A percentile compares a stretch with the other conserved stretches of the same genome.
These are phyloP conservation scores for Meandrina meandrites DNA, from an alignment of 92 coral and sea anemone species.

Conservation along the genomic window DNA sequence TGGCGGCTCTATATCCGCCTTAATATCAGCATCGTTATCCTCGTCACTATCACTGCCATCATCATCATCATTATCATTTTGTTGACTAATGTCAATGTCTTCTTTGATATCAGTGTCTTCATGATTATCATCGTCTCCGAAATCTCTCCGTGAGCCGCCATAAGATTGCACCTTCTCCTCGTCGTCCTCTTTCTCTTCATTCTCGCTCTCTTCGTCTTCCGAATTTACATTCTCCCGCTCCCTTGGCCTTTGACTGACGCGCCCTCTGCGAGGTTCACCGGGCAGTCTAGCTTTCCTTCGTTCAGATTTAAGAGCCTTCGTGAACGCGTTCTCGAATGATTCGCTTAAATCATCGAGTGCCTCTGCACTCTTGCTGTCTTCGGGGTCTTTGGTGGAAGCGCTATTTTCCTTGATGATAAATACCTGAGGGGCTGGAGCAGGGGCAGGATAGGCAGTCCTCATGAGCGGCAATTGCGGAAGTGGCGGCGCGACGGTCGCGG, in stretches of 20 bases:
- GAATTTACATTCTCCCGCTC: conserved; percentile 19
- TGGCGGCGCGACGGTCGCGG: neutral
- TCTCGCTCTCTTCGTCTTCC: neutral
- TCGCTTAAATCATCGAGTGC: conserved; percentile 51
- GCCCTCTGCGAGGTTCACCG: conserved; percentile 2
- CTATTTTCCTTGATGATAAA: conserved; percentile 59
- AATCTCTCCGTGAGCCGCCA: conserved; percentile 33
- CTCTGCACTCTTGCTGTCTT: conserved; percentile 52
- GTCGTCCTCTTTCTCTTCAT: conserved; percentile 27
- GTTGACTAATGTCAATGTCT: neutral
- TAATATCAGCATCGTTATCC: neutral
- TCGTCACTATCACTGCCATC: neutral
- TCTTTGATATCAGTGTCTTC: conserved; percentile 1
- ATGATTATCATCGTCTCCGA: neutral
- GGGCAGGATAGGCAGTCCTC: conserved; percentile 16
- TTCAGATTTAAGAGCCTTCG: conserved; percentile 61
- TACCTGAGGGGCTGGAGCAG: conserved; percentile 52
- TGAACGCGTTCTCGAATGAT: conserved; percentile 65
- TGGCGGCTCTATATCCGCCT: conserved; percentile 24
- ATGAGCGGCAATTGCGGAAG: conserved; percentile 18
- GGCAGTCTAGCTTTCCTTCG: conserved; percentile 1
- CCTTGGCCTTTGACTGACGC: neutral
- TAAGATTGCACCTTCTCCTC: conserved; percentile 22
- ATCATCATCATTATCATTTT: neutral
- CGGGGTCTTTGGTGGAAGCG: conserved; percentile 34